These are phyloP conservation scores for Sepioteuthis lessoniana DNA, from an alignment of 2,888 invertebrate genomes.

Conservation along the genomic window DNA sequence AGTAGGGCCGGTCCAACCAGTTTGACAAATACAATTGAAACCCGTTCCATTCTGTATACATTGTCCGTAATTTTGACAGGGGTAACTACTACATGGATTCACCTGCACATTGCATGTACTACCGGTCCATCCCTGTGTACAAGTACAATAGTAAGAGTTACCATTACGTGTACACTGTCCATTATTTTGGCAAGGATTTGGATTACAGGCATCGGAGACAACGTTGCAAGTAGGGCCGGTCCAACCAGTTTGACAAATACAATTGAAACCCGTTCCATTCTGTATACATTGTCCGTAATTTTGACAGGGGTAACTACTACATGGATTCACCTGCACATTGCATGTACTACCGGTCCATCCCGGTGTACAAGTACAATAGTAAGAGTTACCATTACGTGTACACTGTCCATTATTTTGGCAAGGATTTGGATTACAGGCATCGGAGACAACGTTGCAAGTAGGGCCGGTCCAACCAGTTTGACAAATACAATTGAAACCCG, in stretches of 20 bases:
- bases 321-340: background rate
- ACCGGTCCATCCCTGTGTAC: no score
- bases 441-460: background rate
- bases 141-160: no score
- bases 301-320: background rate
- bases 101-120: rapidly evolving
- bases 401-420: background rate
- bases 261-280: background rate
- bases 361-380: background rate
- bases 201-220: no score
- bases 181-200: background rate
- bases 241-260: background rate
- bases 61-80: background rate
- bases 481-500: background rate
- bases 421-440: background rate
- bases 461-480: background rate
- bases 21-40: background rate
- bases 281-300: background rate
- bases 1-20: background rate
- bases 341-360: background rate
- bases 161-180: no score
- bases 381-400: background rate
- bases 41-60: background rate
- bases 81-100: background rate
- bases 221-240: background rate